phyloP scores from a whole-genome alignment of 2,113 vertebrate genomes.

The Arenaria interpres region DNA sequence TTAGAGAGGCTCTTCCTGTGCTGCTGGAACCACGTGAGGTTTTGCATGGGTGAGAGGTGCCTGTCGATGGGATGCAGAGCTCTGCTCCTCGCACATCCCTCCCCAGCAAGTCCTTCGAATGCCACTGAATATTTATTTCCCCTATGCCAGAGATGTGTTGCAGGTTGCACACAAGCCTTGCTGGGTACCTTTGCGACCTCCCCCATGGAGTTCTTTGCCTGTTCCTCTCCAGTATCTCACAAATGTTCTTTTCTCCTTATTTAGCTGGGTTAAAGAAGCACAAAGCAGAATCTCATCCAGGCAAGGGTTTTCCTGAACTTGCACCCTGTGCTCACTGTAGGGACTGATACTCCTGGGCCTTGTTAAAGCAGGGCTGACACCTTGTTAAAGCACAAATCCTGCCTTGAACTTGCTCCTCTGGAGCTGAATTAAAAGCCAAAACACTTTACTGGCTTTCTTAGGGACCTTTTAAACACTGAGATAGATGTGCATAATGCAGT shows the following conservation, averaged over 20 bases:
- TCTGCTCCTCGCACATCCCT: accelerated
- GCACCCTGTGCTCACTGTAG: not conserved
- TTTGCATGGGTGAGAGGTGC: not conserved
- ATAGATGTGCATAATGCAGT: not conserved
- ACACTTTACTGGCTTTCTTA: not conserved
- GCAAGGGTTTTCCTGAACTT: not conserved
- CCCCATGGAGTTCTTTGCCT: not conserved
- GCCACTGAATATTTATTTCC: not conserved
- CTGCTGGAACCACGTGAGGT: not conserved
- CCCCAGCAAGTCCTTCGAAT: not conserved
- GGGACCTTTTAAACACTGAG: not conserved
- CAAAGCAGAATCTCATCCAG: not conserved
- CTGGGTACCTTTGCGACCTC: not conserved
- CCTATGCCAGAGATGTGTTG: accelerated
- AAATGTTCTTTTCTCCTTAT: not conserved
- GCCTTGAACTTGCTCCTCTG: not conserved
- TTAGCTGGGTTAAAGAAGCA: not conserved
- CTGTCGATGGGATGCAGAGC: not conserved
- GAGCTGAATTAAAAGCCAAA: not conserved
- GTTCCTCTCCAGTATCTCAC: not conserved
- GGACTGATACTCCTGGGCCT: not conserved
- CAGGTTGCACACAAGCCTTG: accelerated
- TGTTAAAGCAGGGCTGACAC: not conserved
- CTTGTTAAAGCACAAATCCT: not conserved
- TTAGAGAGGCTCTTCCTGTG: not conserved